Conservation (phyloP, 2,797 vertebrate species). For the Sardinella longiceps region DNA sequence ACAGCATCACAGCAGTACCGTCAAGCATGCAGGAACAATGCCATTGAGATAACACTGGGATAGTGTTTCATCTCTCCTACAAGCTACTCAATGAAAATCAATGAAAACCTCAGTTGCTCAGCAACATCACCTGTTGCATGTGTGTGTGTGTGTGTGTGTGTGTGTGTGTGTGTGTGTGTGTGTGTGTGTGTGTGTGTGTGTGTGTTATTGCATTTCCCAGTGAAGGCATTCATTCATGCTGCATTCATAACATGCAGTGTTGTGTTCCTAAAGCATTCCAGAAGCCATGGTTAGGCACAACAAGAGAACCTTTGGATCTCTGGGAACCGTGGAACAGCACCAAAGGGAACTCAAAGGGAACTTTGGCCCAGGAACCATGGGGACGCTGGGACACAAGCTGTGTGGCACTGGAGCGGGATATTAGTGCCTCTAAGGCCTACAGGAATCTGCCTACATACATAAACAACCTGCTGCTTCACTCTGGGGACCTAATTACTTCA, state of each 20-base stretch:
- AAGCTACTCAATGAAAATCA: neutral
- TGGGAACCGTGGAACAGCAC: neutral
- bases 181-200: neutral
- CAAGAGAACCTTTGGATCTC: neutral
- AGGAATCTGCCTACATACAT: neutral
- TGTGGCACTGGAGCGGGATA: neutral
- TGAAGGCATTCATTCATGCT: no score
- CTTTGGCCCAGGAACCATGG: neutral
- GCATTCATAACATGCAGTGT: no score
- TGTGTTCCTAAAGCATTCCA: no score
- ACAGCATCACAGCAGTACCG: no score
- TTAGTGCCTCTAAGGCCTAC: conserved; percentile 7
- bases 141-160: neutral
- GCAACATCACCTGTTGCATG: neutral
- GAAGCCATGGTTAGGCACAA: neutral
- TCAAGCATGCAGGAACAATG: neutral
- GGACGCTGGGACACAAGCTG: neutral
- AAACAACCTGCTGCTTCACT: conserved; percentile 20
- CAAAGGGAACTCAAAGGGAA: neutral
- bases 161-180: neutral
- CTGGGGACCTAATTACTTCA: neutral
- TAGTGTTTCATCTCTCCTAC: neutral
- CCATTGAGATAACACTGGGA: neutral
- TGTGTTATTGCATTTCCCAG: neutral
- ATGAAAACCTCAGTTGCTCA: neutral